These are phyloP conservation scores for Emmelina monodactyla DNA, from an alignment of 2,888 invertebrate genomes.

Conservation along the genomic window DNA sequence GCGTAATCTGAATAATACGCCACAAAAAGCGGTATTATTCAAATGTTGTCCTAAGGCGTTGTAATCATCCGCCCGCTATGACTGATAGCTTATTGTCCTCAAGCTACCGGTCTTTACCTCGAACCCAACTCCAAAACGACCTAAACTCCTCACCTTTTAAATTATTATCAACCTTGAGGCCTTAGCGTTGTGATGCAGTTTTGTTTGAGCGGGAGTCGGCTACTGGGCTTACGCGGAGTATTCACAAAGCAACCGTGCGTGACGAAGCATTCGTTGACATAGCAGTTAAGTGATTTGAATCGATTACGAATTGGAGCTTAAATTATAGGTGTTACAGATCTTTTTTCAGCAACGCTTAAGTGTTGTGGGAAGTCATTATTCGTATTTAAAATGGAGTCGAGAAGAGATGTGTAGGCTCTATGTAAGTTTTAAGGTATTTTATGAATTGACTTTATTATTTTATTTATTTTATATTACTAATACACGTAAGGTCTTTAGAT, in stretches of 20 bases:
- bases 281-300: not conserved
- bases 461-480: no score
- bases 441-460: no score
- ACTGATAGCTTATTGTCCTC: constrained; percentile 59
- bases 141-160: constrained; percentile 18
- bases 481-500: no score
- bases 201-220: not conserved
- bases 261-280: not conserved
- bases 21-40: constrained; percentile 25
- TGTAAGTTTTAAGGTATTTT: no score
- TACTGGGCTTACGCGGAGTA: constrained; percentile 5
- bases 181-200: constrained; percentile 6
- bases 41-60: constrained; percentile 38
- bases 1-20: not conserved
- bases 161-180: constrained; percentile 21
- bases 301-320: not conserved
- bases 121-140: constrained; percentile 18
- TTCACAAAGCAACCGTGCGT: constrained; percentile 12
- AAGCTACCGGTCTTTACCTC: constrained; percentile 53
- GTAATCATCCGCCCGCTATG: constrained; percentile 47
- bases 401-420: no score
- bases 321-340: no score
- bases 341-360: no score
- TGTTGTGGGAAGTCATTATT: no score
- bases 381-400: no score